A percentile compares a stretch with the other conserved stretches of the same genome.
Evolutionary conservation across 1,140 invertebrate species (phyloP).

Genomic region (Macrosteles quadrilineatus): DNA sequence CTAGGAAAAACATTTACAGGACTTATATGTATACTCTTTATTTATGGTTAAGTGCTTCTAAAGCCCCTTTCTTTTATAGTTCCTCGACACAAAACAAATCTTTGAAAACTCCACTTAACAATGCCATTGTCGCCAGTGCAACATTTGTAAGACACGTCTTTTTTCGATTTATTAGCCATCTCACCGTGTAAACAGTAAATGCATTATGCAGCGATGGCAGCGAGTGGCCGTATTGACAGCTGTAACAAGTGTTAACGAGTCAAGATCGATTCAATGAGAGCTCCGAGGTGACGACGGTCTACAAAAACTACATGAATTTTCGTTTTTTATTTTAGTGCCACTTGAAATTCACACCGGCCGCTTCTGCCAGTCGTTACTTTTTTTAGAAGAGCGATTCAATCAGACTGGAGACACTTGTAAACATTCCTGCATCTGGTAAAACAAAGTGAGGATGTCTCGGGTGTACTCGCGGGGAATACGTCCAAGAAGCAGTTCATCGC

Average conservation of each 20-base stretch:
- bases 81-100: too few species aligned
- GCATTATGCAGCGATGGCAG: background rate
- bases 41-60: too few species aligned
- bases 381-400: slow-evolving; percentile 6
- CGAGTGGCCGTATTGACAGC: background rate
- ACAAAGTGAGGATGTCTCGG: background rate
- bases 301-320: slow-evolving; percentile 3
- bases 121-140: too few species aligned
- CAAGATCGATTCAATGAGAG: background rate
- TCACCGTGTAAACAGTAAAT: background rate
- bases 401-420: background rate
- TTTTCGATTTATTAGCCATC: too few species aligned
- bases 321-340: slow-evolving; percentile 7
- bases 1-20: too few species aligned
- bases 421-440: slow-evolving; percentile 5
- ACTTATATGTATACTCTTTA: too few species aligned
- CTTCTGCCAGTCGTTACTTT: background rate
- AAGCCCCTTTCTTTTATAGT: too few species aligned
- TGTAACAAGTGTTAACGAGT: background rate
- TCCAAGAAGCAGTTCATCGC: too few species aligned
- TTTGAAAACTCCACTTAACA: too few species aligned
- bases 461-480: too few species aligned
- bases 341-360: background rate
- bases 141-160: too few species aligned
- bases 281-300: background rate